Conservation (phyloP, 2,888 invertebrate species). For the Xylota sylvarum region DNA sequence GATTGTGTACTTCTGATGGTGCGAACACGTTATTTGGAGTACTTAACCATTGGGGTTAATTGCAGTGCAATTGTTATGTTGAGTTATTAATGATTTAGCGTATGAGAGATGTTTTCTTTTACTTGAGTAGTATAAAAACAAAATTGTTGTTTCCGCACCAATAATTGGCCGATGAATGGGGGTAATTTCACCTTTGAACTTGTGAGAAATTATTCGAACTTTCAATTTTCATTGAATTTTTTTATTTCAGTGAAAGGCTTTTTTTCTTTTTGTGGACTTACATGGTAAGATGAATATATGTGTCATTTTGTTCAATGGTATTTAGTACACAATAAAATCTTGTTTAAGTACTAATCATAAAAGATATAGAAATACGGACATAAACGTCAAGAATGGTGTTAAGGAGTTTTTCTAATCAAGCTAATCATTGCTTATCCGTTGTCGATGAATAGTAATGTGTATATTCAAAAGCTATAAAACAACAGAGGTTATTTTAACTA, state of each 20-base stretch:
- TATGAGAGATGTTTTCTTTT: conserved; percentile 17
- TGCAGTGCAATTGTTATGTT: conserved; percentile 43
- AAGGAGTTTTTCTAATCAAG: background rate
- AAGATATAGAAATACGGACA: background rate
- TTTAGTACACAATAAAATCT: background rate
- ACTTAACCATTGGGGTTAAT: conserved; percentile 32
- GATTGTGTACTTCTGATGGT: background rate
- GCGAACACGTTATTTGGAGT: background rate
- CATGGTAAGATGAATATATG: background rate
- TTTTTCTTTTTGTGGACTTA: too few relatives aligned
- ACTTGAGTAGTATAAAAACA: background rate
- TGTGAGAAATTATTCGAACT: conserved; percentile 26
- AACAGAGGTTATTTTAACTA: background rate
- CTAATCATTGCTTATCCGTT: background rate
- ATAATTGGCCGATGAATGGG: background rate
- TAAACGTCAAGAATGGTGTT: background rate
- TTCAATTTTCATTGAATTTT: background rate
- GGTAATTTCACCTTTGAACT: conserved; percentile 26
- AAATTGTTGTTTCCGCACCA: background rate
- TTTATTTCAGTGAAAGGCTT: background rate
- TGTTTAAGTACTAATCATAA: background rate
- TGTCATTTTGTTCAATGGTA: background rate
- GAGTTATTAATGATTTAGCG: conserved; percentile 6
- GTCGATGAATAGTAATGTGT: too few relatives aligned
- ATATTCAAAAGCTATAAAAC: background rate